Base-by-base conservation (phyloP, 1,140 invertebrate genomes). In the Lithobius niger region DNA sequence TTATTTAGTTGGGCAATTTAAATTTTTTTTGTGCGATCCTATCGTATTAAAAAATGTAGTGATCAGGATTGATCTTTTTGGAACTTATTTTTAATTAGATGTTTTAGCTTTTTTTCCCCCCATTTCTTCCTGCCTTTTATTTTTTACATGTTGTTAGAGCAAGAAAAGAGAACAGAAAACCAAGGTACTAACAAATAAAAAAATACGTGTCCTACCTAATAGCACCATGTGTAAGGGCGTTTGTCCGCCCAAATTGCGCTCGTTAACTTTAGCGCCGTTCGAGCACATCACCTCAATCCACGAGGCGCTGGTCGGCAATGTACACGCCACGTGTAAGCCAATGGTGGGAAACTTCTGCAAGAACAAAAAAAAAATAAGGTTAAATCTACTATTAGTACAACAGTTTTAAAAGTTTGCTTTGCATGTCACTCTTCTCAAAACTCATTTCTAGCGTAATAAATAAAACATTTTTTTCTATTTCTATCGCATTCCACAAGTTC, bases 211-310 rank as follows among this genome's bases (percentile, higher is more conserved):
- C 19, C 52, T 40, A 62, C 61, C 61, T 4, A 62, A 43, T 4
- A 62, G 43, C 6, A 61, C 42, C 2, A 58, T 49, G 42, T 62
- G 61, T 16, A 62, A 50, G 1, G 59, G 59, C 2, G 59, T 62
- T 54, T 62, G 61, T 6, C 61, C 60, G 1, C 56, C 52, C 2
- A 56, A 15, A 43, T 62, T 62, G 1, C 47, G 52, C 21, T 61
- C 57, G 18, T 62, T 62, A 3, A 61, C 53, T 3, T 49, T 27
- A 16, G 18, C 52, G 25, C 59, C 59, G 16, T 54, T 51, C 3
- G 25, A 40, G 21, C 58, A 54, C 18, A 61, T 44, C 28, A 31
- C 49, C 27, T 48, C 27, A 16, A 62, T 43, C 21, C 56, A 56
- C 1, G 61, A 52, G 2, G 57, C 59, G 2, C 59, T 56, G 27